Percentiles rank a stretch among this genome's conserved stretches.
Conservation (phyloP, 2,888 invertebrate species). For the Heliconius ethilla region DNA sequence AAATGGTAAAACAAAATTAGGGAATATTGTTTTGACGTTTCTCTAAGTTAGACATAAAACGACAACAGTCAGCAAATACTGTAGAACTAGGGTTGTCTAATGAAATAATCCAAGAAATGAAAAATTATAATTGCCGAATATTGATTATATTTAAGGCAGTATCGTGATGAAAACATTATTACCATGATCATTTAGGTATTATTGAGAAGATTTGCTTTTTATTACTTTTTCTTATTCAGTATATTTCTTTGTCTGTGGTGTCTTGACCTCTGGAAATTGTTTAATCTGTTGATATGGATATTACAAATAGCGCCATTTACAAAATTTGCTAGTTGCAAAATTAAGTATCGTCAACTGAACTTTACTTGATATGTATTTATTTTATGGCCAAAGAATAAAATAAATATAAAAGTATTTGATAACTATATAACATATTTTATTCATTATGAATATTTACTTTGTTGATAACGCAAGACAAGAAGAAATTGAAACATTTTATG, state of each 20-base stretch:
- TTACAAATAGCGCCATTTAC: neutral
- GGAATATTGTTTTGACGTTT: constrained; percentile 76
- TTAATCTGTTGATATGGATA: neutral
- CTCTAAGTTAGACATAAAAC: constrained; percentile 18
- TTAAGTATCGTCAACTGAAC: neutral
- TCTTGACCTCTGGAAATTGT: neutral
- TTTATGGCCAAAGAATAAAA: neutral
- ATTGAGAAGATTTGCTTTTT: neutral
- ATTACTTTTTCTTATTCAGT: neutral
- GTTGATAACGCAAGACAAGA: constrained; percentile 68
- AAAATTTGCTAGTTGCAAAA: constrained; percentile 3
- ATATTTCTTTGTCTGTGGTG: constrained; percentile 4
- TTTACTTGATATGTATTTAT: neutral
- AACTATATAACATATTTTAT: neutral
- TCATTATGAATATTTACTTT: constrained; percentile 64
- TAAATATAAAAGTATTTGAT: neutral
- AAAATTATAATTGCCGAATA: neutral
- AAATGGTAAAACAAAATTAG: constrained; percentile 61
- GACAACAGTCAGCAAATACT: neutral
- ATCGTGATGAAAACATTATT: neutral
- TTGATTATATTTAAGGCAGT: neutral
- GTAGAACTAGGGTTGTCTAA: neutral
- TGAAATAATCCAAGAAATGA: neutral
- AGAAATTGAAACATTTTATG: constrained; percentile 75
- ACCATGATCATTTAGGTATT: neutral